These are phyloP conservation scores for Aphis craccivora DNA, from an alignment of 1,140 invertebrate genomes.

Conservation along the genomic window DNA sequence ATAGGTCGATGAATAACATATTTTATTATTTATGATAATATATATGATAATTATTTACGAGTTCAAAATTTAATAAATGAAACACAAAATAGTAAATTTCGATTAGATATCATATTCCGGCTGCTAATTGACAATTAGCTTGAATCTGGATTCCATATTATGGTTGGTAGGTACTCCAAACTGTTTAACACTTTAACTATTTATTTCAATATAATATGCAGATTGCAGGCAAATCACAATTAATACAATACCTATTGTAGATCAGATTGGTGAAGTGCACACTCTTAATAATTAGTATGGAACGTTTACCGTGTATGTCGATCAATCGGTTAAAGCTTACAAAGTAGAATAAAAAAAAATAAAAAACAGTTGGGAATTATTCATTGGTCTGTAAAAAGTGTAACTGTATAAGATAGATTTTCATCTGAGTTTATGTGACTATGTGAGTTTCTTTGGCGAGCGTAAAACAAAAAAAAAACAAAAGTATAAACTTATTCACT, in stretches of 20 bases:
- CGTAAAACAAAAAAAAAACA: neutral
- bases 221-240: no score
- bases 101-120: no score
- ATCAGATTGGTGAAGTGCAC: neutral
- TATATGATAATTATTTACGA: no score
- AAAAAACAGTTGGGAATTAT: neutral
- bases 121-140: no score
- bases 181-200: no score
- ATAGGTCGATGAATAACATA: no score
- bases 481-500: neutral
- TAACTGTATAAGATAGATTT: no score
- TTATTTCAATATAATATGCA: no score
- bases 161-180: no score
- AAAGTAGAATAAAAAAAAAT: neutral
- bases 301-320: neutral
- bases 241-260: no score
- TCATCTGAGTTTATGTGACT: neutral
- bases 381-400: neutral
- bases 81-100: neutral
- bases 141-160: no score
- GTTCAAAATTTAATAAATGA: neutral
- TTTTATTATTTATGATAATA: no score
- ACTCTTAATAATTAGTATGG: neutral
- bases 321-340: neutral
- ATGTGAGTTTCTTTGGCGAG: neutral